Conservation (phyloP, 92 coral and sea anemone species). For the Umimayanthus chanpuru region DNA sequence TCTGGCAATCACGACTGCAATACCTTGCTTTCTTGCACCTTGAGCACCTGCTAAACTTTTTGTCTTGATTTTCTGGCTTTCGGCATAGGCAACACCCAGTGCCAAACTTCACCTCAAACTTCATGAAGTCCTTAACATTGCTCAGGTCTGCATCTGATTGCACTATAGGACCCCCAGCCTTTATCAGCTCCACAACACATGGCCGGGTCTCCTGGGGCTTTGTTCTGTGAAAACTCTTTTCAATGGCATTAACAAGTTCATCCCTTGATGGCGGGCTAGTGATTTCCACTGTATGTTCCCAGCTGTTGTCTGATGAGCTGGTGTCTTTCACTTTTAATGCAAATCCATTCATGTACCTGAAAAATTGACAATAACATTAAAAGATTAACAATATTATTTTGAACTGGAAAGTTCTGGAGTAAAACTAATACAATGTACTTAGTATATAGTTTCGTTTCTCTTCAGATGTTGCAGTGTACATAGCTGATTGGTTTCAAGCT, state of each 20-base stretch:
- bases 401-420: no score
- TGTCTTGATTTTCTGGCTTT: slow-evolving; percentile 34
- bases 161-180: neutral
- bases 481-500: no score
- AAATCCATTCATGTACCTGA: slow-evolving; percentile 39
- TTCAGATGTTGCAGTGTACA: no score
- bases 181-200: slow-evolving; percentile 7
- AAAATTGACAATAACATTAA: neutral
- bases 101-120: slow-evolving; percentile 30
- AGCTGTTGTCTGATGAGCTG: neutral
- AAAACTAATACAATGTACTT: no score
- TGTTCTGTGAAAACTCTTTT: slow-evolving; percentile 13
- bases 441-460: no score
- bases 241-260: slow-evolving; percentile 26
- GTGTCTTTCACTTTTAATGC: slow-evolving; percentile 24
- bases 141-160: slow-evolving; percentile 10
- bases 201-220: slow-evolving; percentile 24
- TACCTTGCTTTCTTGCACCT: slow-evolving; percentile 38
- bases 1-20: slow-evolving; percentile 33
- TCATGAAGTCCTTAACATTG: slow-evolving; percentile 3
- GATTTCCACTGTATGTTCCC: slow-evolving; percentile 28
- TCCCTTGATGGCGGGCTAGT: slow-evolving; percentile 12
- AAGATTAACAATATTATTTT: neutral
- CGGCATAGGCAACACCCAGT: slow-evolving; percentile 26
- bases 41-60: slow-evolving; percentile 25